These are phyloP conservation scores for Papilio aristodemus DNA, from an alignment of 1,140 invertebrate species.

Conservation along the genomic window DNA sequence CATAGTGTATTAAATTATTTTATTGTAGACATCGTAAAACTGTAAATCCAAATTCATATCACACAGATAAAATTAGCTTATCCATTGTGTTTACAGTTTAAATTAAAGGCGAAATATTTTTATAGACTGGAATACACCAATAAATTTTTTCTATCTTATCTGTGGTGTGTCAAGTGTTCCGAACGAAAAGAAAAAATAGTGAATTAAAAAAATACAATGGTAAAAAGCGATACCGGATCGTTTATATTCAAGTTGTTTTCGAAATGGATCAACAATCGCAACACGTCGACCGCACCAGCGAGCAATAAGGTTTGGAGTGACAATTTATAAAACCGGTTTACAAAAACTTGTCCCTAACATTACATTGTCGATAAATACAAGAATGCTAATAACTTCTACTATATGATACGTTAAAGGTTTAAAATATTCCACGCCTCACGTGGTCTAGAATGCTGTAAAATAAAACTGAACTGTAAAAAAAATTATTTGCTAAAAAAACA, in stretches of 20 bases:
- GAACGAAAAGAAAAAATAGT: not conserved
- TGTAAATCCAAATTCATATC: not conserved
- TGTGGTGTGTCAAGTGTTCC: constrained; percentile 7
- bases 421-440: not conserved
- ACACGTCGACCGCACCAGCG: not conserved
- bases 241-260: constrained; percentile 14
- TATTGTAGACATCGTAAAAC: not conserved
- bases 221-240: not conserved
- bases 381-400: not conserved
- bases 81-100: not conserved
- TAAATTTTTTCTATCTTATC: not conserved
- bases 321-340: constrained; percentile 4
- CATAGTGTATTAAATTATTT: not conserved
- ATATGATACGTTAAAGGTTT: no score
- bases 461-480: not conserved
- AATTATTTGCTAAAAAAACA: no score
- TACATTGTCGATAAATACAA: not conserved
- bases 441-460: not conserved
- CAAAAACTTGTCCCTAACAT: not conserved
- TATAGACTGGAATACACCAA: not conserved
- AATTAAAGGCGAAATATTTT: not conserved
- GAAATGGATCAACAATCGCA: not conserved
- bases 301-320: constrained; percentile 8
- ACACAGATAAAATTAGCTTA: constrained; percentile 1
- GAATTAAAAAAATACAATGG: not conserved